Base-by-base conservation (phyloP, 2,797 vertebrate genomes). In the Strix occidentalis region DNA sequence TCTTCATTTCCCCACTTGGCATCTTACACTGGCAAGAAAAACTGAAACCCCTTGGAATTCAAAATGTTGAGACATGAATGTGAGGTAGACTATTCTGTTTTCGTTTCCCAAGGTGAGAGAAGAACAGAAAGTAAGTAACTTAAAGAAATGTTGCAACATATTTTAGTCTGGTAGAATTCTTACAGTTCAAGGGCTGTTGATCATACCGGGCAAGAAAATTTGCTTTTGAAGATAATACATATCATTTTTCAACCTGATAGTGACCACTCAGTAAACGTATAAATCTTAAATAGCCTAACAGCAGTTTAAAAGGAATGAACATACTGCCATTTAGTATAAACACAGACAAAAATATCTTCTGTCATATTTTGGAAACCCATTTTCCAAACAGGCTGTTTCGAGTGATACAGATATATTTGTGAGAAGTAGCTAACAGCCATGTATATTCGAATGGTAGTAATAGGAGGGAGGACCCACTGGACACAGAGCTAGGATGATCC, bases 221-320 rank as follows among this genome's bases (percentile, higher is more conserved):
- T 97, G 94, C 94, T 97, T 97, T 96, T 95, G 96, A 87, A 96
- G 95, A 97, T 96, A 95, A 96, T 93, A 93, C 94, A 79, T 70
- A 81, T n/a, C 89, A 97, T 97, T 96, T 97, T 96, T 97, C 96
- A 97, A 90, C 89, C 88, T 96, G 94, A 96, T 95, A 96, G 95
- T 95, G 95, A 96, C 96, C 96, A 95, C 91, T 94, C 93, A 50
- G 91, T 58, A 77, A 95, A 95, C 17, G 11, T 81, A 97, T 96
- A 96, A 97, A 96, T 96, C 96, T 95, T 84, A 95, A 96, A 95
- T 48, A 91, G 72, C 76, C 85, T 82, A 78, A 83, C 69, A 95
- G 96, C 93, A 48, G 93, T 96, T 96, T 94, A 90, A 82, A 93
- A 88, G 93, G 79, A 75, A 95, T 90, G 93, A 95, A 74, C 70